These are phyloP conservation scores for Wasmannia auropunctata DNA, from an alignment of 1,140 invertebrate genomes.

Conservation along the genomic window DNA sequence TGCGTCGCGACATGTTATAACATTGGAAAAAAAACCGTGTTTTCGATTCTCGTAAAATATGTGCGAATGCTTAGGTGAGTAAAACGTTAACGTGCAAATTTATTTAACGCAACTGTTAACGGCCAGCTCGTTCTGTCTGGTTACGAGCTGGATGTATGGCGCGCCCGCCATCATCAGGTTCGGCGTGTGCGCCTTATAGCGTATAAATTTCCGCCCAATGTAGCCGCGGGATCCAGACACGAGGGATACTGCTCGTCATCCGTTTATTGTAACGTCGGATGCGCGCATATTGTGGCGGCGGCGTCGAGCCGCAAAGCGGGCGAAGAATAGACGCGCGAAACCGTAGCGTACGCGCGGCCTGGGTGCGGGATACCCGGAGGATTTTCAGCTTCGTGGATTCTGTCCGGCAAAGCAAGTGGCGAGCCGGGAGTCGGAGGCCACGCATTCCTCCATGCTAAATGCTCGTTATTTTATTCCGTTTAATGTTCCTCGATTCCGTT, in stretches of 20 bases:
- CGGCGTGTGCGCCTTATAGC: conserved; percentile 7
- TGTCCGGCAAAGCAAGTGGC: conserved; percentile 37
- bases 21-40: background rate
- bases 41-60: background rate
- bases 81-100: background rate
- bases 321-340: conserved; percentile 59
- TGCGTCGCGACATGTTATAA: background rate
- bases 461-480: conserved; percentile 39
- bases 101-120: background rate
- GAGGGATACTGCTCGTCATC: conserved; percentile 37
- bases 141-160: background rate
- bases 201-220: conserved; percentile 46
- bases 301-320: conserved; percentile 44
- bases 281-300: conserved; percentile 45
- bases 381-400: conserved; percentile 52
- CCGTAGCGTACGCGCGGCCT: conserved; percentile 7
- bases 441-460: conserved; percentile 40
- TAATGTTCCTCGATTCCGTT: background rate
- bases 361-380: conserved; percentile 36
- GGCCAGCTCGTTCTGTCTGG: background rate
- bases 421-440: conserved; percentile 13
- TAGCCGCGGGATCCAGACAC: conserved; percentile 29
- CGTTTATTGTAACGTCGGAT: conserved; percentile 52
- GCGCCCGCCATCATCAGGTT: background rate
- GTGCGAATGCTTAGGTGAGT: background rate